Evolutionary conservation across 2,113 vertebrate species (phyloP).

Genomic region (Myrmophylax atrothorax): DNA sequence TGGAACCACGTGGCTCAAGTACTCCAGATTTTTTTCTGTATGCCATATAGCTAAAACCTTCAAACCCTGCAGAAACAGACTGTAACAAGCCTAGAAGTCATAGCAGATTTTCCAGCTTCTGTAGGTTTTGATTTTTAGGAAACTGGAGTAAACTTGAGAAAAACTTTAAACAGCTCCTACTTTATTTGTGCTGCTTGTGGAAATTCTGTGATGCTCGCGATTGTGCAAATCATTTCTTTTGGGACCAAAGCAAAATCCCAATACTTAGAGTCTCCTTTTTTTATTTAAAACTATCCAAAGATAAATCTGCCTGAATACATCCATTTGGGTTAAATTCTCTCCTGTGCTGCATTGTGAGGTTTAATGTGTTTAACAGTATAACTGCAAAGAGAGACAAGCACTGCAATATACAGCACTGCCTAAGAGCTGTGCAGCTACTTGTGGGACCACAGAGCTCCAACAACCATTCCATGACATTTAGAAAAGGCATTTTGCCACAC

Average conservation of each 20-base stretch:
- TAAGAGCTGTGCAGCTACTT: neutral
- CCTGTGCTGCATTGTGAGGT: neutral
- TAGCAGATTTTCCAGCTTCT: neutral
- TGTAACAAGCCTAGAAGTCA: neutral
- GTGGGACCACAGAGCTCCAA: neutral
- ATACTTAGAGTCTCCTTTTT: neutral
- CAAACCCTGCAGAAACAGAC: neutral
- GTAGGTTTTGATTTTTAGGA: neutral
- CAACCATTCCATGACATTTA: neutral
- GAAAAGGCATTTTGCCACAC: neutral
- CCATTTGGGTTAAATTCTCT: neutral
- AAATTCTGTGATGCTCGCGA: neutral
- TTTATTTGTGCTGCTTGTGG: neutral
- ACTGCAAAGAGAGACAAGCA: neutral
- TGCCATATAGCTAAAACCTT: neutral
- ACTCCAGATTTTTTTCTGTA: neutral
- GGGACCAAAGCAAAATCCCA: neutral
- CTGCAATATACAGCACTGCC: neutral
- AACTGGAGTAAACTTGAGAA: neutral
- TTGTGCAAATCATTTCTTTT: neutral
- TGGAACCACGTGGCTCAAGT: neutral
- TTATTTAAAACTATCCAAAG: neutral
- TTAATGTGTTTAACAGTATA: neutral
- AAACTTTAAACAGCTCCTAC: neutral
- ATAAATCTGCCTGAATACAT: neutral